Percentiles rank a stretch among this genome's conserved stretches.
Conservation (phyloP, 2,797 vertebrate species). For the Poecilia gillii region DNA sequence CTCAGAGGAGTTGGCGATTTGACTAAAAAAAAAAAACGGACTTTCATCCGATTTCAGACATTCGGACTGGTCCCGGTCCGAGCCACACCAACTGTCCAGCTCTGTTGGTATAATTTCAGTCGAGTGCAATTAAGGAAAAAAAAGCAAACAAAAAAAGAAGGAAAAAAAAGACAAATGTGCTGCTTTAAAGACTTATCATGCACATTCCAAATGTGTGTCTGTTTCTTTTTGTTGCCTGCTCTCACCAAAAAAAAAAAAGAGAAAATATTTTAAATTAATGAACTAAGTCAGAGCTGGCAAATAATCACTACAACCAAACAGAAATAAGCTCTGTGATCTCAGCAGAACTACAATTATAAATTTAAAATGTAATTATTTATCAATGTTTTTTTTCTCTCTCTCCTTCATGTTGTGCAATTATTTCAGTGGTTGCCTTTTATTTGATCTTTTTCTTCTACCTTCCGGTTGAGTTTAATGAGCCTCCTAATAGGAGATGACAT, state of each 20-base stretch:
- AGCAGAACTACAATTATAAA: conserved; percentile 44
- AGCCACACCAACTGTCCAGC: conserved; percentile 53
- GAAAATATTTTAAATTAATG: conserved; percentile 21
- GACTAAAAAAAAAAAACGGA: conserved; percentile 35
- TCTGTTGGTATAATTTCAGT: conserved; percentile 51
- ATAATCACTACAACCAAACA: conserved; percentile 62
- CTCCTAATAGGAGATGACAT: conserved; percentile 50
- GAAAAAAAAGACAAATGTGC: conserved; percentile 44
- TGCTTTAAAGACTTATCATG: conserved; percentile 69
- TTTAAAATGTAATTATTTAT: conserved; percentile 35
- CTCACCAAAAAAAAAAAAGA: conserved; percentile 40
- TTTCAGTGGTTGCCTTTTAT: conserved; percentile 74
- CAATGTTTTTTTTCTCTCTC: conserved; percentile 12
- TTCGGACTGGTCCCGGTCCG: conserved; percentile 25
- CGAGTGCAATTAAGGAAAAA: conserved; percentile 54
- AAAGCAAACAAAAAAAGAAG: no score
- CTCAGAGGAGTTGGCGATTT: conserved; percentile 39
- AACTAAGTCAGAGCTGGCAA: conserved; percentile 40
- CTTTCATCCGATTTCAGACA: conserved; percentile 44
- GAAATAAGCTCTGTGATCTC: conserved; percentile 69
- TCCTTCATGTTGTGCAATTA: conserved; percentile 62
- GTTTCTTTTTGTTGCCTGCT: conserved; percentile 56
- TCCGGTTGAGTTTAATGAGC: conserved; percentile 37
- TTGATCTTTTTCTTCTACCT: conserved; percentile 8
- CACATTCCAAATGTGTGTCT: conserved; percentile 70